These are phyloP conservation scores for Luperina testacea DNA, from an alignment of 2,888 invertebrate genomes.

Conservation along the genomic window DNA sequence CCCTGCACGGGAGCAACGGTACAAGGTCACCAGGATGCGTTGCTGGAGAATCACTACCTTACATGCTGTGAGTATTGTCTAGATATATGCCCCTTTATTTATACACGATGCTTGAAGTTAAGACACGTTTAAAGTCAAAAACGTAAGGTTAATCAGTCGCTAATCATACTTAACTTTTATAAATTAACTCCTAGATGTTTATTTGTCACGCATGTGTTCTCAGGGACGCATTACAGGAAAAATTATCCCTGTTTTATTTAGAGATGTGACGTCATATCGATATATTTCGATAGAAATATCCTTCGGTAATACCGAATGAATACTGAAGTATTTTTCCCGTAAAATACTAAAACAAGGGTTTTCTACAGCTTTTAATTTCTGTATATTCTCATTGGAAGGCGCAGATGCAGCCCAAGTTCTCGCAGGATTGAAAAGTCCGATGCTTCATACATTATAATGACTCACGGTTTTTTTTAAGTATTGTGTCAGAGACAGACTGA, in stretches of 20 bases:
- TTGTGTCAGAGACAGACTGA: background rate
- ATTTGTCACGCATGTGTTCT: background rate
- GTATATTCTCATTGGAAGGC: too few species aligned
- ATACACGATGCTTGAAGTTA: background rate
- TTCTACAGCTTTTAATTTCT: background rate
- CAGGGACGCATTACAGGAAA: background rate
- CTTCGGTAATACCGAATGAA: background rate
- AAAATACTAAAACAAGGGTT: background rate
- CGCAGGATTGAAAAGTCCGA: background rate
- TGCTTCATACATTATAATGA: slow-evolving; percentile 3
- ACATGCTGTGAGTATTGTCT: slow-evolving; percentile 91
- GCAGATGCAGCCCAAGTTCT: background rate
- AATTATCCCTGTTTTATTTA: background rate
- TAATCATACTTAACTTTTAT: background rate
- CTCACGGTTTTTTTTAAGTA: background rate
- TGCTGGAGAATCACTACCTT: slow-evolving; percentile 98
- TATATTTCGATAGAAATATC: background rate
- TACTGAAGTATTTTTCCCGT: background rate
- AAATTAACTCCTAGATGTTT: background rate
- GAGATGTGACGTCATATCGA: background rate
- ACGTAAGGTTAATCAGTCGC: background rate
- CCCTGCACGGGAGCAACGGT: slow-evolving; percentile 94
- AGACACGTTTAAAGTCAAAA: background rate
- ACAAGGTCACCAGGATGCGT: slow-evolving; percentile 98
- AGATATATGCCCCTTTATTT: background rate